A percentile compares a stretch with the other conserved stretches of the same genome.
phyloP scores from a whole-genome alignment of 2,797 vertebrate species.

The Mormyrus hasselquistii region DNA sequence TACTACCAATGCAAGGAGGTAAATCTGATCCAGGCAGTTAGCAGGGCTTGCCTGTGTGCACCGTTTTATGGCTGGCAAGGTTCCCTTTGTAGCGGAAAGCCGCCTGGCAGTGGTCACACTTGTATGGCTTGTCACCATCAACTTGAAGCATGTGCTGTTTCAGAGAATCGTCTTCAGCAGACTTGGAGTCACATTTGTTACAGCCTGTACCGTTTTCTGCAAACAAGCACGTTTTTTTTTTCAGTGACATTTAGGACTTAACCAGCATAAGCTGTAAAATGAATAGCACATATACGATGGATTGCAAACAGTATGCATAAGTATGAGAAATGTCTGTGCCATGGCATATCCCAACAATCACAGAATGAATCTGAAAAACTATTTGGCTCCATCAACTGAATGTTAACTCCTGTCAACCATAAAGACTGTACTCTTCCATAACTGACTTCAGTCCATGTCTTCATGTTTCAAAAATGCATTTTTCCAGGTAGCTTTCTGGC shows the following conservation, averaged over 20 bases:
- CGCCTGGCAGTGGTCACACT: slow-evolving; percentile 88
- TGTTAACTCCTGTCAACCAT: not conserved
- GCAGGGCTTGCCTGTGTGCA: slow-evolving; percentile 74
- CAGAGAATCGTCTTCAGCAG: slow-evolving; percentile 75
- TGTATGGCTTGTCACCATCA: slow-evolving; percentile 89
- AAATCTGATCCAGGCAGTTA: no score
- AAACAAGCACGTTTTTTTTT: not conserved
- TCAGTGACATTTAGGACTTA: not conserved
- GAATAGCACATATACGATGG: not conserved
- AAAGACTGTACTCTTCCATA: not conserved
- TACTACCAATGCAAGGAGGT: not conserved
- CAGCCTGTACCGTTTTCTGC: slow-evolving; percentile 76
- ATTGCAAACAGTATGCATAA: not conserved
- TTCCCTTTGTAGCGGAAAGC: slow-evolving; percentile 94
- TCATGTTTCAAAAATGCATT: not conserved
- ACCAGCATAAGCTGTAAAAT: not conserved
- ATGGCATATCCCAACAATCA: not conserved
- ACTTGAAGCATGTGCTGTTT: slow-evolving; percentile 80
- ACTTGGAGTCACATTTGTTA: slow-evolving; percentile 82
- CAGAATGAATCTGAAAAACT: not conserved
- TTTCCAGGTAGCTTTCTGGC: not conserved
- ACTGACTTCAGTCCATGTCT: not conserved
- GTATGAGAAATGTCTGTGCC: not conserved
- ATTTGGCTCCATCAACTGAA: not conserved
- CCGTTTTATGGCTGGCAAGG: slow-evolving; percentile 89